phyloP scores from a whole-genome alignment of 2,113 vertebrate species.

The Poecile atricapillus region DNA sequence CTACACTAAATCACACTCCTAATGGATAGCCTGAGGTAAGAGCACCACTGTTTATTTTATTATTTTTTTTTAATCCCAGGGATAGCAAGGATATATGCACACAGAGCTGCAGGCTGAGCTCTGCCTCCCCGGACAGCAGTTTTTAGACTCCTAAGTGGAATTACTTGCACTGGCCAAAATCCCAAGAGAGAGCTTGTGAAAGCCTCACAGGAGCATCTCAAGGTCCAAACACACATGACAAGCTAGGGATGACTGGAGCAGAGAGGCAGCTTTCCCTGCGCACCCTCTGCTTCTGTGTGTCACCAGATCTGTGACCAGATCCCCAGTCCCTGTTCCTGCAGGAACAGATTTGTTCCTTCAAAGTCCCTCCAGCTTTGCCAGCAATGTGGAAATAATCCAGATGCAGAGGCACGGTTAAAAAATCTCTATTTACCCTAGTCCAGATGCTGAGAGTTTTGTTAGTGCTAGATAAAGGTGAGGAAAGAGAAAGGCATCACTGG shows the following conservation, averaged over 20 bases:
- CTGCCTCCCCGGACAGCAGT: neutral
- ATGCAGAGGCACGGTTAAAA: neutral
- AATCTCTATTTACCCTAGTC: neutral
- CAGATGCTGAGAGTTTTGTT: neutral
- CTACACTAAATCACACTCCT: constrained; percentile 51
- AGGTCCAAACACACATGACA: neutral
- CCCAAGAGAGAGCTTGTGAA: neutral
- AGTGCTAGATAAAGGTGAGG: neutral
- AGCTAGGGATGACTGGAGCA: neutral
- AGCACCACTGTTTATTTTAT: constrained; percentile 42
- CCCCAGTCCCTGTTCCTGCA: neutral
- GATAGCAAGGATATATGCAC: neutral
- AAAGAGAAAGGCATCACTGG: neutral
- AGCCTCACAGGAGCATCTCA: neutral
- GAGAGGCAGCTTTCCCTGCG: neutral
- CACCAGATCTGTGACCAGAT: neutral
- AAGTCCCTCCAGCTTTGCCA: neutral
- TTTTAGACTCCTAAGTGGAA: neutral
- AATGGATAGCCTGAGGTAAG: constrained; percentile 54
- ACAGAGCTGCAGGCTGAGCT: neutral
- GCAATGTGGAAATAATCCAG: neutral
- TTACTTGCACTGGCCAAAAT: neutral
- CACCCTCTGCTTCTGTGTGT: accelerated
- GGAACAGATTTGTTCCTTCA: neutral
- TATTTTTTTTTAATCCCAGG: neutral